Evolutionary conservation across 2,113 vertebrate genomes (phyloP), one percentile per base, ranked within the genome.

Genomic region (Tauraco erythrolophus): DNA sequence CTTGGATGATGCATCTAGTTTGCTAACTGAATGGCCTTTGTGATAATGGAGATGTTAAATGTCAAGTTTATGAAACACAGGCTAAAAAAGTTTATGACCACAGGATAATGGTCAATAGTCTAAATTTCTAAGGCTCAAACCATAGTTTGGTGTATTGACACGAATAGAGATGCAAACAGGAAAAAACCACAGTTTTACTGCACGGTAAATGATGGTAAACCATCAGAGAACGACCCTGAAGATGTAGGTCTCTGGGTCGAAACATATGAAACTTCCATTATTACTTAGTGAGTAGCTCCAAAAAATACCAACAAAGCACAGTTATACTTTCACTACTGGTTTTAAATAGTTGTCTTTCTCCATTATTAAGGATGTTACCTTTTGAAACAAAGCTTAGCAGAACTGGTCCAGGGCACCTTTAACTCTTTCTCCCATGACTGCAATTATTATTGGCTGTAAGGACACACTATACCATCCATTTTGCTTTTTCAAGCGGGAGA

Each of bases 11-110:
- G 84, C 74, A 81, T 80, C 94, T 97, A 43, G 96, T 95, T 88
- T 86, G 69, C 82, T 93, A 95, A 89, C 71, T 84, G 77, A 96
- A 96, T 96, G 97, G 69, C 88, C 94, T 81, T 95, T 89, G 95
- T 96, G 94, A 83, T 84, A 82, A 95, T 62, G 87, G 64, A 83
- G 51, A 91, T 88, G 93, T 82, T 89, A 79, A 96, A 96, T 65
- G 87, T 87, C 56, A 86, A 70, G 46, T 75, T 95, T 88, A 94
- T 58, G 80, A 92, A 95, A 88, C 61, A 68, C 85, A 94, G 85
- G 92, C 86, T 98, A 95, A 97, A 98, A 93, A n/a, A n/a, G n/a
- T n/a, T n/a, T n/a, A n/a, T n/a, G n/a, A n/a, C n/a, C n/a, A n/a
- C n/a, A n/a, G 66, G 62, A 58, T 56, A 93, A 95, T 53, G 88